Evolutionary conservation across 2,888 invertebrate species (phyloP).

Genomic region (Apamea sordens): DNA sequence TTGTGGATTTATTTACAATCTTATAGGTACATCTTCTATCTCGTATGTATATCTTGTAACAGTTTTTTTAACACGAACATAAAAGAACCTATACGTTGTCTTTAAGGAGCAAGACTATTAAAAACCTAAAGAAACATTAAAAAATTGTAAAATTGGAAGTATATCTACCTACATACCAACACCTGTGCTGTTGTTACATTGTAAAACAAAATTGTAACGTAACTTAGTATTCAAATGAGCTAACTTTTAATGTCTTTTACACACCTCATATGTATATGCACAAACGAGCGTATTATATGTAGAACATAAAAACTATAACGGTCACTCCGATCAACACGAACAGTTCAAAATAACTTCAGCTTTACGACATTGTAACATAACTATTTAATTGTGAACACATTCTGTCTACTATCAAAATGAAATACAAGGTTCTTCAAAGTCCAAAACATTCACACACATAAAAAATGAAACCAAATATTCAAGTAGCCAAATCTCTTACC

Average conservation of each 20-base stretch:
- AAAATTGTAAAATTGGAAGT: background rate
- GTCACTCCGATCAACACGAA: slow-evolving; percentile 21
- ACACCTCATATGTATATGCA: slow-evolving; percentile 14
- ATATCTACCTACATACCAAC: background rate
- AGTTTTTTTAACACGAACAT: too few relatives aligned
- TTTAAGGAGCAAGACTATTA: background rate
- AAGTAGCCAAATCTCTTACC: slow-evolving; percentile 62
- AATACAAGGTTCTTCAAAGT: background rate
- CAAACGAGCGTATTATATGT: slow-evolving; percentile 25
- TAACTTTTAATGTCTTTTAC: slow-evolving; percentile 47
- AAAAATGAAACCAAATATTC: slow-evolving; percentile 27
- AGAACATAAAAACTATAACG: slow-evolving; percentile 49
- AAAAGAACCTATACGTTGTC: too few relatives aligned
- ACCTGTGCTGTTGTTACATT: background rate
- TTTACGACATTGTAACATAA: slow-evolving; percentile 45
- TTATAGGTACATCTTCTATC: too few relatives aligned
- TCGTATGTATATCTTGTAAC: background rate
- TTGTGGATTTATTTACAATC: too few relatives aligned
- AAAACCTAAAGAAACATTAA: background rate
- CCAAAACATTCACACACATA: slow-evolving; percentile 7
- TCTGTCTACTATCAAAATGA: background rate
- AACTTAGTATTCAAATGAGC: slow-evolving; percentile 52
- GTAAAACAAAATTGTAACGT: slow-evolving; percentile 24
- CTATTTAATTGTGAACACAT: slow-evolving; percentile 31
- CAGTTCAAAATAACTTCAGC: slow-evolving; percentile 34